phyloP scores from a whole-genome alignment of 2,797 vertebrate species.

The Bufotes viridis region DNA sequence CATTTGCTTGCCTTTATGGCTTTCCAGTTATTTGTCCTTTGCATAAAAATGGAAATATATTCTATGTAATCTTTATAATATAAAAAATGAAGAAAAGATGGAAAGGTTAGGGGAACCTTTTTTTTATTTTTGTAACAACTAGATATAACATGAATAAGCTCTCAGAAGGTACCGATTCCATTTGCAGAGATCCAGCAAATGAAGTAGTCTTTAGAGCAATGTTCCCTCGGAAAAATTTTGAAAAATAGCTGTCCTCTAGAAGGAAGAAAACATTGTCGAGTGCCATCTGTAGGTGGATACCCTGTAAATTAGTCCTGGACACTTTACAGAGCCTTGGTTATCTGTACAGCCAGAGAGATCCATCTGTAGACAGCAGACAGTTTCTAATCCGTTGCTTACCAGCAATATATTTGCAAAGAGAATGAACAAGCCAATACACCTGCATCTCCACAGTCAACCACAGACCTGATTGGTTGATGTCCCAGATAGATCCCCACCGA shows the following conservation, averaged over 20 bases:
- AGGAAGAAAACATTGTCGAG: neutral
- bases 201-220: neutral
- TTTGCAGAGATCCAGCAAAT: neutral
- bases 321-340: neutral
- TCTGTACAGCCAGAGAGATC: neutral
- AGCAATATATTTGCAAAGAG: no score
- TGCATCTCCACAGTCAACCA: no score
- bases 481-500: no score
- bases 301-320: neutral
- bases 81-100: neutral
- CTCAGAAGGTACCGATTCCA: neutral
- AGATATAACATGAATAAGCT: neutral
- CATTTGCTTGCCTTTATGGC: neutral
- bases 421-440: no score
- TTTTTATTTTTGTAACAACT: neutral
- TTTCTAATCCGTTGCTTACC: neutral
- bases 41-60: conserved; percentile 1
- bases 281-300: neutral
- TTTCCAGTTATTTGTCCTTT: neutral
- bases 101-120: neutral
- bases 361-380: neutral
- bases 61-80: neutral
- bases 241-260: neutral
- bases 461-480: no score
- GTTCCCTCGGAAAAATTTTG: neutral